These are phyloP conservation scores for Glyptemys insculpta DNA, from an alignment of 2,797 vertebrate species.

Conservation along the genomic window DNA sequence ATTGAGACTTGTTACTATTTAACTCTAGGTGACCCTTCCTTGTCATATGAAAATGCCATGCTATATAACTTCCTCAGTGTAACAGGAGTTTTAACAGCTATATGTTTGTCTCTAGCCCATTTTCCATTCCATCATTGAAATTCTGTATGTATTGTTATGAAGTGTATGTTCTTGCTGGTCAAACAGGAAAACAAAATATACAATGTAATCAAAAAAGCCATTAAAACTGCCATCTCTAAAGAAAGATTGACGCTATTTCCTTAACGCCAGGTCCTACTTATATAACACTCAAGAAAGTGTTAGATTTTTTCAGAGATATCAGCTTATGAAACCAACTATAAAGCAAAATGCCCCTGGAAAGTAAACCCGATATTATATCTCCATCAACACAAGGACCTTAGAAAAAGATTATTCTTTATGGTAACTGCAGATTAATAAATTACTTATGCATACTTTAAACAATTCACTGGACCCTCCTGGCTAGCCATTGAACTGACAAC, in stretches of 20 bases:
- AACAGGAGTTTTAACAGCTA: neutral
- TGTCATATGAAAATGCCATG: accelerated
- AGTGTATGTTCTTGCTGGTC: neutral
- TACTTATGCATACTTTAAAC: constrained; percentile 67
- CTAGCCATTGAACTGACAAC: constrained; percentile 35
- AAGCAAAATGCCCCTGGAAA: neutral
- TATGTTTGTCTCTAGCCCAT: neutral
- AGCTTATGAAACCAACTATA: neutral
- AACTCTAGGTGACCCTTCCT: neutral
- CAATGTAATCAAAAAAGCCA: neutral
- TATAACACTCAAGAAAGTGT: neutral
- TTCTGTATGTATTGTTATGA: accelerated
- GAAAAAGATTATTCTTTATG: constrained; percentile 49
- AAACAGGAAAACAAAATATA: neutral
- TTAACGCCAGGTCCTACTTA: neutral
- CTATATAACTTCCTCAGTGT: accelerated
- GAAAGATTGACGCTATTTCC: constrained; percentile 19
- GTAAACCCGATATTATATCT: neutral
- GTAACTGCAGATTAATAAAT: constrained; percentile 72
- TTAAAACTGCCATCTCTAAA: neutral
- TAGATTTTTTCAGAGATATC: neutral
- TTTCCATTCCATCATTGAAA: neutral
- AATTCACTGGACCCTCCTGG: neutral
- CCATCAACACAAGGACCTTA: neutral
- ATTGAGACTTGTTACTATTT: neutral